Conservation (phyloP, 1,140 invertebrate species). For the Brachionus plicatilis region DNA sequence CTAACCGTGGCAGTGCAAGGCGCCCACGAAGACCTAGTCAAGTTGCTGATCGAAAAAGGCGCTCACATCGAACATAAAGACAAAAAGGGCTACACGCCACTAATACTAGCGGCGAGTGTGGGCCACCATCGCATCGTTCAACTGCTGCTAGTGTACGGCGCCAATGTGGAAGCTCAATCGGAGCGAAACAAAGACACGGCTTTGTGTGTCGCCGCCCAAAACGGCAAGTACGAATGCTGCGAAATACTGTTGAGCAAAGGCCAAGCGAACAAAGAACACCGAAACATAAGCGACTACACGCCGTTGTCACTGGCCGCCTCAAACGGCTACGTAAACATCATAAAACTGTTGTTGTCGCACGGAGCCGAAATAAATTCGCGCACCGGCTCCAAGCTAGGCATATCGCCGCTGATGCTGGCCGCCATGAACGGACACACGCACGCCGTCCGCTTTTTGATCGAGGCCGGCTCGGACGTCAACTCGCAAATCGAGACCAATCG, state of each 20-base stretch:
- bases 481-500: constrained; percentile 98
- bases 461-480: constrained; percentile 98
- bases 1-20: constrained; percentile 92
- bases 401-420: constrained; percentile 96
- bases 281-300: constrained; percentile 98
- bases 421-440: constrained; percentile 99
- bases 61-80: constrained; percentile 95
- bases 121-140: constrained; percentile 92
- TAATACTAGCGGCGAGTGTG: constrained; percentile 78
- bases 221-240: constrained; percentile 77
- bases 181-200: constrained; percentile 98
- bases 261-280: constrained; percentile 93
- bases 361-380: constrained; percentile 94
- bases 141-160: constrained; percentile 80
- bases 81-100: constrained; percentile 90
- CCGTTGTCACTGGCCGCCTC: constrained; percentile 88
- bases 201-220: constrained; percentile 90
- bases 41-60: constrained; percentile 76
- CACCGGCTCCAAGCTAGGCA: constrained; percentile 72
- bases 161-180: constrained; percentile 94
- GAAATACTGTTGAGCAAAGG: constrained; percentile 59
- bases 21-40: constrained; percentile 89
- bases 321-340: constrained; percentile 97
- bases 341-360: constrained; percentile 83
- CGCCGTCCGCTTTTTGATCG: constrained; percentile 87